These are phyloP conservation scores for Drosophila barbarae DNA, from an alignment of 2,888 invertebrate genomes.

Conservation along the genomic window DNA sequence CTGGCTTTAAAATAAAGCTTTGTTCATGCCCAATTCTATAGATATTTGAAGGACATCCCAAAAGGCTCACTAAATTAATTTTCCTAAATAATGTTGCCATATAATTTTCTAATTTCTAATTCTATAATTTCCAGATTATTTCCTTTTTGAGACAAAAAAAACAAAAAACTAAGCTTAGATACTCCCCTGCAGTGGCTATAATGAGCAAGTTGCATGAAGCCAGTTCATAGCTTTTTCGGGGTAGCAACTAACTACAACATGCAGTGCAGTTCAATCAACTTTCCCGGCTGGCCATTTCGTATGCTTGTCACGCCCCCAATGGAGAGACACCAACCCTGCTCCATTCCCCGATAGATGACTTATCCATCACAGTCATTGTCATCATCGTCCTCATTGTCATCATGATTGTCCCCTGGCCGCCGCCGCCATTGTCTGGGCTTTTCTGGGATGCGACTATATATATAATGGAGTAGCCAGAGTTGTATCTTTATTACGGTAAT, in stretches of 20 bases:
- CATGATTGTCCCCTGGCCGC: not conserved
- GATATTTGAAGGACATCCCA: not conserved
- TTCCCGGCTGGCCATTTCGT: slow-evolving; percentile 7
- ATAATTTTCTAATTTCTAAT: not conserved
- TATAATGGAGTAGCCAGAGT: slow-evolving; percentile 56
- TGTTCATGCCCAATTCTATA: too few species aligned
- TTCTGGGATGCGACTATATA: slow-evolving; percentile 2
- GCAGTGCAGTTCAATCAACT: slow-evolving; percentile 34
- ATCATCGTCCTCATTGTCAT: slow-evolving; percentile 13
- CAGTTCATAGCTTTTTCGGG: not conserved
- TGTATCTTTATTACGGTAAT: slow-evolving; percentile 69
- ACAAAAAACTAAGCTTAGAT: too few species aligned
- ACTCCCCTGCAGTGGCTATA: not conserved
- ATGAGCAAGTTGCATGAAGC: slow-evolving; percentile 12
- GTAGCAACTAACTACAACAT: not conserved
- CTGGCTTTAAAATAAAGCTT: not conserved
- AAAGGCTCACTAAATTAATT: too few species aligned
- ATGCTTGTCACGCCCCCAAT: slow-evolving; percentile 24
- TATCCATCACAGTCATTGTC: slow-evolving; percentile 4
- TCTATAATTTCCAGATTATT: not conserved
- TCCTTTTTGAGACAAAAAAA: not conserved
- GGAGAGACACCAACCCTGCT: not conserved
- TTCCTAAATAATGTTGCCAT: too few species aligned
- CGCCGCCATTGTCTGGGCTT: slow-evolving; percentile 11
- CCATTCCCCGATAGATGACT: not conserved